Evolutionary conservation across 2,113 vertebrate genomes (phyloP).

Genomic region (Circaetus gallicus): DNA sequence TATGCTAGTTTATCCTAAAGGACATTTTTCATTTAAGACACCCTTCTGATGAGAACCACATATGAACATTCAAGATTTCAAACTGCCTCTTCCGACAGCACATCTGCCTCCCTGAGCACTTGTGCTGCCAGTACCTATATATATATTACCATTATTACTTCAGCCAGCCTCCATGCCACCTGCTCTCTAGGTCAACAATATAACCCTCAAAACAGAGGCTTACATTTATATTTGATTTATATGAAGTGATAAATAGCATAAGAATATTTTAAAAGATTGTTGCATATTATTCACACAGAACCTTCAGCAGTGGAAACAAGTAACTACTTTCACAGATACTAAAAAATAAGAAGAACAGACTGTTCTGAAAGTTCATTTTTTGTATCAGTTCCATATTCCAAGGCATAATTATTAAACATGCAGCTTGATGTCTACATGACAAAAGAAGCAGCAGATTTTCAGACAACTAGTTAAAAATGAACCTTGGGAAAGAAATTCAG

Average conservation of each 20-base stretch:
- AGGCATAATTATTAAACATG: slow-evolving; percentile 27
- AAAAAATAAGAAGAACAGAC: slow-evolving; percentile 34
- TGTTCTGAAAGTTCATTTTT: slow-evolving; percentile 24
- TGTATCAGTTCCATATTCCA: not conserved
- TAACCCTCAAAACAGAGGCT: not conserved
- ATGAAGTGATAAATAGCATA: not conserved
- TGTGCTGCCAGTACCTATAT: not conserved
- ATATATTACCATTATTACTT: not conserved
- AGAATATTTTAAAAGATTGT: not conserved
- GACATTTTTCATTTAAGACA: not conserved
- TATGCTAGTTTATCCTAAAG: not conserved
- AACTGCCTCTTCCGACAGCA: not conserved
- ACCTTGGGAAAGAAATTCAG: not conserved
- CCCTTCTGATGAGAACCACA: not conserved
- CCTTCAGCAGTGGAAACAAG: not conserved
- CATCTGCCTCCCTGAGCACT: not conserved
- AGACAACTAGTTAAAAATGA: not conserved
- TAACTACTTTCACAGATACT: not conserved
- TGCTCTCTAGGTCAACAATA: slow-evolving; percentile 19
- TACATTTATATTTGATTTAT: not conserved
- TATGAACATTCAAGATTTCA: not conserved
- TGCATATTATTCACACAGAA: not conserved
- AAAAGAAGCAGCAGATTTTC: slow-evolving; percentile 28
- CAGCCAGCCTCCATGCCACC: not conserved
- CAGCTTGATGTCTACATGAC: not conserved